Evolutionary conservation across 2,113 vertebrate genomes (phyloP).

Genomic region (Nannobrachium achirus): DNA sequence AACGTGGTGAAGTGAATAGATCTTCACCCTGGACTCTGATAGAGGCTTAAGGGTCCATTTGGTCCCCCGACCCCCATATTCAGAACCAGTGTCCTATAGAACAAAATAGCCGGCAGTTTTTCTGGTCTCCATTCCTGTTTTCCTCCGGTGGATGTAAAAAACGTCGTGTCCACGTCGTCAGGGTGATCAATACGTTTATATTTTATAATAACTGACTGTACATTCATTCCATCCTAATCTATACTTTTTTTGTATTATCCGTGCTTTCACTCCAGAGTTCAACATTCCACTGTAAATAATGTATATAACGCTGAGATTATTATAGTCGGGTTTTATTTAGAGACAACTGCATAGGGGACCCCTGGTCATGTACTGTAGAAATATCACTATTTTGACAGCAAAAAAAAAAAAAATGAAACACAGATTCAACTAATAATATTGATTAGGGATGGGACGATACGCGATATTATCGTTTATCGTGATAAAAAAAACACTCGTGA

Average conservation of each 20-base stretch:
- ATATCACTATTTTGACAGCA: slow-evolving; percentile 69
- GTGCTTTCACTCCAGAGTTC: slow-evolving; percentile 55
- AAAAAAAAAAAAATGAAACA: slow-evolving; percentile 46
- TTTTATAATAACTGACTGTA: slow-evolving; percentile 68
- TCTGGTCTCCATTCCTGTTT: slow-evolving; percentile 38
- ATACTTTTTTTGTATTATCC: slow-evolving; percentile 71
- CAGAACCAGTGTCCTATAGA: background rate
- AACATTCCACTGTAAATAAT: slow-evolving; percentile 83
- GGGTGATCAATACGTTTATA: slow-evolving; percentile 56
- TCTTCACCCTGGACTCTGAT: too few relatives aligned
- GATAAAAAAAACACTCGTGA: too few relatives aligned
- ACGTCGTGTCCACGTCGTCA: slow-evolving; percentile 61
- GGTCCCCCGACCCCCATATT: too few relatives aligned
- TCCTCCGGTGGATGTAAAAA: slow-evolving; percentile 50
- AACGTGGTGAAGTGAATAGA: too few relatives aligned
- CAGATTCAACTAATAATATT: slow-evolving; percentile 44
- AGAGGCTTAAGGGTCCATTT: too few relatives aligned
- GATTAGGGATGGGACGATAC: too few relatives aligned
- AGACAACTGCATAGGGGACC: slow-evolving; percentile 56
- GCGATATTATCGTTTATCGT: too few relatives aligned
- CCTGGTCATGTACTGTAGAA: slow-evolving; percentile 60
- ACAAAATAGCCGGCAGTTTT: slow-evolving; percentile 20
- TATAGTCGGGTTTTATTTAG: slow-evolving; percentile 70
- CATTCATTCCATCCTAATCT: slow-evolving; percentile 75
- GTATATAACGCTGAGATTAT: slow-evolving; percentile 75